phyloP scores from a whole-genome alignment of 2,797 vertebrate genomes.

The Varecia variegata region DNA sequence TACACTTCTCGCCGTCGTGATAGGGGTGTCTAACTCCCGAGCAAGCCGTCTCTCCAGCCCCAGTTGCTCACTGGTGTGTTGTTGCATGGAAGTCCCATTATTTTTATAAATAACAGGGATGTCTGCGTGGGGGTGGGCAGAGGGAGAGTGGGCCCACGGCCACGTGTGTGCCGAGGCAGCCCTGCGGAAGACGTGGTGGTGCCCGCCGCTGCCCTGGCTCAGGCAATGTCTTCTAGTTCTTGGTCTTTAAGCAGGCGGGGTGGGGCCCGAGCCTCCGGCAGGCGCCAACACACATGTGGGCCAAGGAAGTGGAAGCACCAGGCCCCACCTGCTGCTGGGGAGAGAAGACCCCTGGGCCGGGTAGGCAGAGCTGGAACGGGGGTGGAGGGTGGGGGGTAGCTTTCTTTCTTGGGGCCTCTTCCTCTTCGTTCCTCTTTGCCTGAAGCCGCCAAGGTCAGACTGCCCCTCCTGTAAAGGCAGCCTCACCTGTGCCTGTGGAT shows the following conservation, averaged over 20 bases:
- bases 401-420: neutral
- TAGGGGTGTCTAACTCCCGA: constrained; percentile 70
- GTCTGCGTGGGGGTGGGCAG: constrained; percentile 30
- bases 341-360: rapidly evolving
- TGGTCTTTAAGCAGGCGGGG: neutral
- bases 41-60: constrained; percentile 47
- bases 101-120: constrained; percentile 74
- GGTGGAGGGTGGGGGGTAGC: neutral
- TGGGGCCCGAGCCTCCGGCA: neutral
- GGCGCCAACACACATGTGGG: neutral
- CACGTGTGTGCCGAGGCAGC: constrained; percentile 63
- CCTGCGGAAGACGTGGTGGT: neutral
- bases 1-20: constrained; percentile 77
- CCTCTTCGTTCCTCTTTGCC: constrained; percentile 1
- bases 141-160: constrained; percentile 64
- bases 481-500: constrained; percentile 89
- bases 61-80: constrained; percentile 62
- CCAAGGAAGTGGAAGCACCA: neutral
- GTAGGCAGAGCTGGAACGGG: neutral
- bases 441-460: constrained; percentile 13
- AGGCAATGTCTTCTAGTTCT: constrained; percentile 63
- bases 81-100: constrained; percentile 72
- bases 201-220: constrained; percentile 60
- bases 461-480: constrained; percentile 80
- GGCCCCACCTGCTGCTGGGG: too few relatives aligned